A percentile compares a stretch with the other conserved stretches of the same genome.
These are phyloP conservation scores for Solenodon paradoxus DNA, from an alignment of 2,113 vertebrate genomes.

Conservation along the genomic window DNA sequence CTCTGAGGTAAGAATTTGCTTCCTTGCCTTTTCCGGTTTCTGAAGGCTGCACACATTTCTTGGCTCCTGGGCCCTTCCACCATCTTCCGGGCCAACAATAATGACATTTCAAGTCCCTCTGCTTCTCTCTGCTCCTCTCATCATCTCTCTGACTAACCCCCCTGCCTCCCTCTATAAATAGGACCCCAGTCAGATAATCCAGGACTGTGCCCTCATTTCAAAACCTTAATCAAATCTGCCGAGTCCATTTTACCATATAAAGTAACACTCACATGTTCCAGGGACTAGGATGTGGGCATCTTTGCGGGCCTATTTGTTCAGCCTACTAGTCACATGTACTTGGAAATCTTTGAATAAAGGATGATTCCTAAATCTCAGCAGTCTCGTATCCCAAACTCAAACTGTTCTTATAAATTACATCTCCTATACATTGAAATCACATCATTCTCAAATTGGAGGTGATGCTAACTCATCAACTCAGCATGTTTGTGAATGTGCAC, in stretches of 20 bases:
- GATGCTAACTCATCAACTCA: not conserved
- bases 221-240: not conserved
- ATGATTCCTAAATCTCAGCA: not conserved
- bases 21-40: not conserved
- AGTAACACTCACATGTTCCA: not conserved
- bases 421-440: not conserved
- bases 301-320: not conserved
- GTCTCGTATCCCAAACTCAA: not conserved
- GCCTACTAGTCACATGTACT: not conserved
- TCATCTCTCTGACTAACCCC: not conserved
- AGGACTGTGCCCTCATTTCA: not conserved
- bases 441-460: not conserved
- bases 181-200: not conserved
- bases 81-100: not conserved
- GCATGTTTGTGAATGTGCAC: not conserved
- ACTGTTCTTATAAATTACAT: not conserved
- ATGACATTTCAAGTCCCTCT: not conserved
- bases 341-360: not conserved
- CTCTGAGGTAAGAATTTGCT: not conserved
- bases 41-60: not conserved
- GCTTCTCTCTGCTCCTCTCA: not conserved
- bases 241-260: not conserved
- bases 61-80: not conserved
- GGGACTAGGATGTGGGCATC: accelerated
- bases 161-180: not conserved